Percentiles rank a stretch among this genome's conserved stretches.
phyloP scores from a whole-genome alignment of 2,888 invertebrate genomes.

The Xestia c-nigrum region DNA sequence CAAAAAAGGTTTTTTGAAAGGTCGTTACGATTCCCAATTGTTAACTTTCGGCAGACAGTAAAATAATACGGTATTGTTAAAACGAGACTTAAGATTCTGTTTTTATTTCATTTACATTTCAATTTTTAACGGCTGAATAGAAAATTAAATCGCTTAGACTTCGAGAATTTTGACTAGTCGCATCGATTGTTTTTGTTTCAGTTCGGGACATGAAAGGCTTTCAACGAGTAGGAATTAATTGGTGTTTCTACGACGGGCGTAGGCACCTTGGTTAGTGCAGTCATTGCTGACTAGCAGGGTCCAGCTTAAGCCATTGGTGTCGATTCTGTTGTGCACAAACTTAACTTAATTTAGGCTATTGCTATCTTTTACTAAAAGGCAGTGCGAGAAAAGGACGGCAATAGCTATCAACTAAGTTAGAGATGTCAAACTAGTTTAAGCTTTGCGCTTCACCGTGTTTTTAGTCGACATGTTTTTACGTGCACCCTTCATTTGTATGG shows the following conservation, averaged over 20 bases:
- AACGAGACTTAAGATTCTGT: slow-evolving; percentile 33
- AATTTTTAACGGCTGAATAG: slow-evolving; percentile 22
- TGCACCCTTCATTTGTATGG: no score
- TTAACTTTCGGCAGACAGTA: slow-evolving; percentile 30
- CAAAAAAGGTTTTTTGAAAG: slow-evolving; percentile 27
- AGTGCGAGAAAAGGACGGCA: no score
- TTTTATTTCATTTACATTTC: slow-evolving; percentile 40
- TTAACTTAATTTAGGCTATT: no score
- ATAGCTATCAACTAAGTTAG: no score
- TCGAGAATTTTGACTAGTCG: slow-evolving; percentile 12
- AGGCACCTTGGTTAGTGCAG: neutral
- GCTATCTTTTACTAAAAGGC: no score
- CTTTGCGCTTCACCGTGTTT: no score
- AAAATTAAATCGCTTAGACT: slow-evolving; percentile 7
- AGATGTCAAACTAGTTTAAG: no score
- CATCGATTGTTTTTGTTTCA: slow-evolving; percentile 15
- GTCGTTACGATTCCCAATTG: slow-evolving; percentile 23
- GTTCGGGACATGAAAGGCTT: neutral
- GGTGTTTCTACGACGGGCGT: neutral
- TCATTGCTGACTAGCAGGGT: neutral
- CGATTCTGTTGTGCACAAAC: no score
- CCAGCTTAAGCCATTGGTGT: no score
- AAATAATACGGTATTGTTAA: slow-evolving; percentile 37
- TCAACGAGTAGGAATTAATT: no score
- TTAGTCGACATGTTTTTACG: no score